A percentile compares a stretch with the other conserved stretches of the same genome.
These are phyloP conservation scores for Danio jaintianensis DNA, from an alignment of 2,797 vertebrate species.

Conservation along the genomic window DNA sequence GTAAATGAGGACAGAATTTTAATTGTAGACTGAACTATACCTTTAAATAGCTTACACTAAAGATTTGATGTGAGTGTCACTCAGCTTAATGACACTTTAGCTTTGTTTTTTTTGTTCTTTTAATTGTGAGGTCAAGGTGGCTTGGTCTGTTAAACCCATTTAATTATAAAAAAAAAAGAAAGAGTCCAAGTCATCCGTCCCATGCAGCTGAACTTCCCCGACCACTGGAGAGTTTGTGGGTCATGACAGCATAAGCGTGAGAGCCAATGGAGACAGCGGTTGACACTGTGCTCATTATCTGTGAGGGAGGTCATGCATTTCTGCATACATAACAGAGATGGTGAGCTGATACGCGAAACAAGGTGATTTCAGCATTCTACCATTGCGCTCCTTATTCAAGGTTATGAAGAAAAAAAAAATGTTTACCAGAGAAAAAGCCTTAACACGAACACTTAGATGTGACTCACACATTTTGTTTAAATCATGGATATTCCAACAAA, in stretches of 20 bases:
- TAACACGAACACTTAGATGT: not conserved
- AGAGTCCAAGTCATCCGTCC: not conserved
- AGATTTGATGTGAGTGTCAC: not conserved
- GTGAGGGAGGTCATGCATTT: constrained; percentile 39
- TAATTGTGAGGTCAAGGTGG: not conserved
- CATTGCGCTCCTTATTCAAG: constrained; percentile 13
- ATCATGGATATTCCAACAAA: not conserved
- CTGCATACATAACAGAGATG: constrained; percentile 68
- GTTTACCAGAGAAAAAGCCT: not conserved
- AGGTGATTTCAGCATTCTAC: constrained; percentile 50
- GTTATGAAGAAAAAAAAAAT: constrained; percentile 39
- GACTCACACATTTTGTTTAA: constrained; percentile 3
- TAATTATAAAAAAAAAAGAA: not conserved
- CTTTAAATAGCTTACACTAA: not conserved
- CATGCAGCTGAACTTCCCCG: not conserved
- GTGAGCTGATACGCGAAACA: constrained; percentile 69
- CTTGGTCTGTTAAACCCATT: not conserved
- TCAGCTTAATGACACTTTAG: not conserved
- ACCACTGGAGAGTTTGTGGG: not conserved
- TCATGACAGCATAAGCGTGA: not conserved
- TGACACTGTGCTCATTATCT: constrained; percentile 57
- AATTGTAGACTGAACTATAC: too few relatives aligned
- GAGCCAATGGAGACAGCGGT: constrained; percentile 28
- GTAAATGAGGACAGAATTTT: too few relatives aligned
- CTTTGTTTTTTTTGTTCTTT: too few relatives aligned